Evolutionary conservation across 2,888 invertebrate species (phyloP), one percentile per base, ranked within the genome.

Genomic region (Halictus quadricinctus): DNA sequence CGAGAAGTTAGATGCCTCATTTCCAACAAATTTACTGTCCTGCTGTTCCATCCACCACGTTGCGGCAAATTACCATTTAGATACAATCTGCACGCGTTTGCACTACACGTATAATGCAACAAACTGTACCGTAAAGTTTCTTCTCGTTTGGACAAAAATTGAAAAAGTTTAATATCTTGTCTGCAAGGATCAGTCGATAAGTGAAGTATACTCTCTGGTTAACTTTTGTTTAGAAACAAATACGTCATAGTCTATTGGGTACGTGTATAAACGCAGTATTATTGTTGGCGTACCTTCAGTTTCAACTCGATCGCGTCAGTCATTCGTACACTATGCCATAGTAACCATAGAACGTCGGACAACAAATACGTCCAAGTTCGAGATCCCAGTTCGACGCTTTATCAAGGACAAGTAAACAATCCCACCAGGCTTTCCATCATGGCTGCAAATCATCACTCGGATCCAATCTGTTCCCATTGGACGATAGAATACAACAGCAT

Each of bases 341-440:
- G n/a, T 10, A 58, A n/a, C 10, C 10, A 12, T 46, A 46, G 46
- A 46, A 46, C 46, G n/a, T n/a, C 10, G 10, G 12, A n/a, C 58
- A n/a, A 58, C 58, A 58, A 58, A n/a, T n/a, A 58, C 58, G 58
- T n/a, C 58, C n/a, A 58, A 58, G 58, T 58, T 58, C 21, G 54
- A 54, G 8, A 10, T 58, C n/a, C n/a, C 8, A 58, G n/a, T 58
- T 58, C 58, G 29, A 29, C 13, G 64, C 25, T 64, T 15, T 64
- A 29, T 29, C 64, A 7, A 15, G 15, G 29, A 64, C 29, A 29
- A 64, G 6, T 29, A 15, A 29, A 29, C 64, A 29, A 29, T 29
- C 8, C 64, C 25, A 29, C 29, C 64, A 29, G 64, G 29, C 15
- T 29, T 29, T 64, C 64, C 15, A 64, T 29, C 29, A 29, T 7